phyloP scores from a whole-genome alignment of 2,888 invertebrate genomes.

The Nomada ferruginata region DNA sequence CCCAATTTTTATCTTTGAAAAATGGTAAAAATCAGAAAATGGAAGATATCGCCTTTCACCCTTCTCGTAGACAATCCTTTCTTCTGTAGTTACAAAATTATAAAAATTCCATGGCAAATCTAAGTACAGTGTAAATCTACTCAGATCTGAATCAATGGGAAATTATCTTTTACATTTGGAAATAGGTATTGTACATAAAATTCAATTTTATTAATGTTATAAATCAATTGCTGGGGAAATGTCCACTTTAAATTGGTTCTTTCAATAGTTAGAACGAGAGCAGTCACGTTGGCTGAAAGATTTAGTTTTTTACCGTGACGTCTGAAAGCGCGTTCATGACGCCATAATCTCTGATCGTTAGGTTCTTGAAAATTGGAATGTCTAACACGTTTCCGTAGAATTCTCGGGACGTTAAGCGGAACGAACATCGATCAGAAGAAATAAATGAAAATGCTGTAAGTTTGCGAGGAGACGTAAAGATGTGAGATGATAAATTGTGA shows the following conservation, averaged over 20 bases:
- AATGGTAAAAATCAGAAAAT: too few species aligned
- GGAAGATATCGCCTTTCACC: too few species aligned
- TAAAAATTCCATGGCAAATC: too few species aligned
- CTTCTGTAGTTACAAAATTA: too few species aligned
- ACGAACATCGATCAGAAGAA: constrained; percentile 20
- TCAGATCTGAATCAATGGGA: too few species aligned
- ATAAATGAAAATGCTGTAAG: constrained; percentile 21
- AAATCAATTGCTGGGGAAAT: too few species aligned
- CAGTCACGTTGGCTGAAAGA: background rate
- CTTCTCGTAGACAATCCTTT: too few species aligned
- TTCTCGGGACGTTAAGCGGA: background rate
- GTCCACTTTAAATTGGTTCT: background rate
- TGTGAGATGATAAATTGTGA: background rate
- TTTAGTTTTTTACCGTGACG: background rate
- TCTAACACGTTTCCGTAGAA: constrained; percentile 11
- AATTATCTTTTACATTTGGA: too few species aligned
- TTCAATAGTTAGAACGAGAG: background rate
- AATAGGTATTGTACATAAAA: too few species aligned
- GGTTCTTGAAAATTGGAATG: constrained; percentile 20
- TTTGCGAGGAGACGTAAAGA: background rate
- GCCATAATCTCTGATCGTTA: background rate
- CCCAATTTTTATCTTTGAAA: too few species aligned
- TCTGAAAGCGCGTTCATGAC: background rate
- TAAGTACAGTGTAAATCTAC: too few species aligned
- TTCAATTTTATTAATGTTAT: too few species aligned